phyloP scores from a whole-genome alignment of 2,888 invertebrate species.

The Cepaea hortensis region DNA sequence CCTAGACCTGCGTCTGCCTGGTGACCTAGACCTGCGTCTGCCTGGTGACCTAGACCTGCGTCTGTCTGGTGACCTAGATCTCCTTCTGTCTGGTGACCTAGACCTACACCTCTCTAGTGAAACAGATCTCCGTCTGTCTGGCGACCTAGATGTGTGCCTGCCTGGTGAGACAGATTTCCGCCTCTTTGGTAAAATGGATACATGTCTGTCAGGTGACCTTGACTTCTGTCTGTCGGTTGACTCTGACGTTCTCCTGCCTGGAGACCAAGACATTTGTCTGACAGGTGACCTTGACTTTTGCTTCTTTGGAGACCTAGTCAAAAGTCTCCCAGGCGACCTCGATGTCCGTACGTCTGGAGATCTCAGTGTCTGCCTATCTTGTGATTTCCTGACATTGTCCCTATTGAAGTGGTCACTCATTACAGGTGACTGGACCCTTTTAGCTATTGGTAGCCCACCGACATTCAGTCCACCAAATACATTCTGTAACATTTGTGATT shows the following conservation, averaged over 20 bases:
- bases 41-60: too few species aligned
- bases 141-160: constrained; percentile 8
- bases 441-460: not conserved
- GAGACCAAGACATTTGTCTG: not conserved
- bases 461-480: not conserved
- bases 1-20: not conserved
- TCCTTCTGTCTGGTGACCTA: not conserved
- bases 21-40: not conserved
- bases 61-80: not conserved
- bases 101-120: constrained; percentile 4
- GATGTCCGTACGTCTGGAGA: not conserved
- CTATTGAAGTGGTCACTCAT: not conserved
- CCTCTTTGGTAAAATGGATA: not conserved
- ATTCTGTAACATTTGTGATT: not conserved
- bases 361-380: not conserved
- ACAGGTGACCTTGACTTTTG: not conserved
- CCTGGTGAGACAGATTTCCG: constrained; percentile 19
- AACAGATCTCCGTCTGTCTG: not conserved
- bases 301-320: not conserved
- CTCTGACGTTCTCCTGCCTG: not conserved
- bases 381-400: constrained; percentile 1
- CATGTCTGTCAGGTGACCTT: not conserved
- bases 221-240: not conserved
- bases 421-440: constrained; percentile 11
- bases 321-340: not conserved